Conservation (phyloP, 2,113 vertebrate genomes). For the Colaptes auratus region DNA sequence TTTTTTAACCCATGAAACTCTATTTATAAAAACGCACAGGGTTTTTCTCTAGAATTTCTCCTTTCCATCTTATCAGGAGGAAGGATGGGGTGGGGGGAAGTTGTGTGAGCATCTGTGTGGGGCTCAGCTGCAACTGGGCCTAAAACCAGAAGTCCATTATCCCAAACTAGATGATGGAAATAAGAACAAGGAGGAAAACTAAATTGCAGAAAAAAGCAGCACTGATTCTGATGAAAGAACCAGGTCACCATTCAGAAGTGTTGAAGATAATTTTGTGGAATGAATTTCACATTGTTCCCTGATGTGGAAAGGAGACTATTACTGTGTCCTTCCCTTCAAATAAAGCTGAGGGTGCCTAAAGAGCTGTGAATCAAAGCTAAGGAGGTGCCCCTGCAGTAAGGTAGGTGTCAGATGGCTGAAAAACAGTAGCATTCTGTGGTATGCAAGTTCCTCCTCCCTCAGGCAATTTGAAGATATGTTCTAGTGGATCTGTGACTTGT, state of each 20-base stretch:
- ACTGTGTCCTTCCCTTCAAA: not conserved
- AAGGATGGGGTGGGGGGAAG: too few species aligned
- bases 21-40: too few species aligned
- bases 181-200: not conserved
- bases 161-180: not conserved
- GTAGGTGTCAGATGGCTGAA: not conserved
- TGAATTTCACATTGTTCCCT: fast-evolving
- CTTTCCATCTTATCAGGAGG: too few species aligned
- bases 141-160: not conserved
- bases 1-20: too few species aligned
- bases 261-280: not conserved
- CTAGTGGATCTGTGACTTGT: not conserved
- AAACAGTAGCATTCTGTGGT: not conserved
- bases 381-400: not conserved
- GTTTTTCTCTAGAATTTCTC: too few species aligned
- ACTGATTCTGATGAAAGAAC: not conserved
- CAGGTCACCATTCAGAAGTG: not conserved
- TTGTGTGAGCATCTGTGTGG: too few species aligned
- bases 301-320: not conserved
- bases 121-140: too few species aligned
- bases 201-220: not conserved
- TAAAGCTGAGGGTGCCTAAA: not conserved
- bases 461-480: not conserved
- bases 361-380: not conserved
- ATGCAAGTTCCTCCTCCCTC: not conserved